Percentiles rank a stretch among this genome's conserved stretches.
Conservation (phyloP, 2,113 vertebrate species). For the Thinocorus orbignyianus region DNA sequence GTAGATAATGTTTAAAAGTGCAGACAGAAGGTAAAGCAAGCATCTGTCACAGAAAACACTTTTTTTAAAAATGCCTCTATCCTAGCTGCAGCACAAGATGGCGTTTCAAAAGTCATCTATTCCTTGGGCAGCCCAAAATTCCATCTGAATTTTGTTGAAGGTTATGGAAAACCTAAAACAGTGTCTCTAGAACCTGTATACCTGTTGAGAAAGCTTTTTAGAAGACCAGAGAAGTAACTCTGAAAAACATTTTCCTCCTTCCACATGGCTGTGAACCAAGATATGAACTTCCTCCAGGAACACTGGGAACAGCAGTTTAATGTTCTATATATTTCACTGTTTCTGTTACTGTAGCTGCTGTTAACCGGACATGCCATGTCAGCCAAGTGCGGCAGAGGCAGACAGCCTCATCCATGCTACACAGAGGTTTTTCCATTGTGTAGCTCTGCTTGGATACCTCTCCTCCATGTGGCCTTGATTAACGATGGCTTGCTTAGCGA, state of each 20-base stretch:
- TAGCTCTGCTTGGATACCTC: background rate
- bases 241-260: background rate
- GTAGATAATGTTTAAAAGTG: background rate
- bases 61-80: background rate
- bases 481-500: background rate
- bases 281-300: background rate
- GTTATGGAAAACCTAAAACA: background rate
- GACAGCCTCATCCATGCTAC: accelerated
- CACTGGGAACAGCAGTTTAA: background rate
- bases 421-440: background rate
- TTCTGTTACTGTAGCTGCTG: background rate
- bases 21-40: background rate
- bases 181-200: background rate
- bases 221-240: background rate
- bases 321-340: background rate
- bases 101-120: background rate
- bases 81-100: background rate
- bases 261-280: accelerated
- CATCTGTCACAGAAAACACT: background rate
- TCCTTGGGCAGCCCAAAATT: background rate
- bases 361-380: background rate
- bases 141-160: background rate
- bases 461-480: background rate
- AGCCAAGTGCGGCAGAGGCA: background rate
- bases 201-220: background rate